These are phyloP conservation scores for Enteromius afrohamiltoni DNA, from an alignment of 2,797 vertebrate species.

Conservation along the genomic window DNA sequence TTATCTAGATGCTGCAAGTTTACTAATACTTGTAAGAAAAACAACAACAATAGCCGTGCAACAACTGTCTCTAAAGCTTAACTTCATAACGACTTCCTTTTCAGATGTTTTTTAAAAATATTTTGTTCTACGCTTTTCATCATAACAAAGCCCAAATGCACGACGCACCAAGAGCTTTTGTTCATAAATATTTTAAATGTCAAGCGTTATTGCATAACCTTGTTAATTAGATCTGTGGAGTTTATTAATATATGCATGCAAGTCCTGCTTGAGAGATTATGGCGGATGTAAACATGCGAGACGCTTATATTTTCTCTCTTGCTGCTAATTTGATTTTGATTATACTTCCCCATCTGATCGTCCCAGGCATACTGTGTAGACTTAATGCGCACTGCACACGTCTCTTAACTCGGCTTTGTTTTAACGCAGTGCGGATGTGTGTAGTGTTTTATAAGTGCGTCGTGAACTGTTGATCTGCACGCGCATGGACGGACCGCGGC, in stretches of 20 bases:
- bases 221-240: neutral
- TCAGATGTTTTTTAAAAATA: neutral
- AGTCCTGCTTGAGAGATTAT: slow-evolving; percentile 17
- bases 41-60: neutral
- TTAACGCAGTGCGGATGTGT: slow-evolving; percentile 47
- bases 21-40: neutral
- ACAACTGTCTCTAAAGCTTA: neutral
- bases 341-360: neutral
- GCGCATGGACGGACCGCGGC: neutral
- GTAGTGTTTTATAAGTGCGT: slow-evolving; percentile 17
- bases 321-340: neutral
- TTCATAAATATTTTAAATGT: neutral
- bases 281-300: slow-evolving; percentile 15
- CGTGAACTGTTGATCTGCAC: slow-evolving; percentile 1
- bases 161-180: neutral
- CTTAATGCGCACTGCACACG: neutral
- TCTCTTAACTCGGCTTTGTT: neutral
- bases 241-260: neutral
- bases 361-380: neutral
- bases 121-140: neutral
- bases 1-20: neutral
- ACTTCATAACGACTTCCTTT: neutral
- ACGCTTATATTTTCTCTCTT: neutral
- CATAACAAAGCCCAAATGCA: neutral
- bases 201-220: neutral